Percentiles rank a stretch among this genome's conserved stretches.
Conservation (phyloP, 2,888 invertebrate species). For the Dione juno region DNA sequence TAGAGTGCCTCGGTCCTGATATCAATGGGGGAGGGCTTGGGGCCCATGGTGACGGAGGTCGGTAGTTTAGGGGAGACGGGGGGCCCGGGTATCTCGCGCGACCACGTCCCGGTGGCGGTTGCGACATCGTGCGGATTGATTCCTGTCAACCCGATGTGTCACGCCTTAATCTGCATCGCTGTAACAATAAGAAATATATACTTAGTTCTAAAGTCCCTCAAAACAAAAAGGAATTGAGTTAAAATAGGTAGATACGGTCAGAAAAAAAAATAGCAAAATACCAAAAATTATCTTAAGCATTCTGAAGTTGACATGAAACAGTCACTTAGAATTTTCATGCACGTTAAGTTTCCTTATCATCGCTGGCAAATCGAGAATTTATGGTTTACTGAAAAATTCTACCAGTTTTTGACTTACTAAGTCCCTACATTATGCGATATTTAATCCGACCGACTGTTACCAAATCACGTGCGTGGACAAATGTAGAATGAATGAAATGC, state of each 20-base stretch:
- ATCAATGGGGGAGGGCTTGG: conserved; percentile 89
- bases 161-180: conserved; percentile 80
- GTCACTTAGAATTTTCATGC: neutral
- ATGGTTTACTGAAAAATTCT: conserved; percentile 4
- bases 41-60: conserved; percentile 90
- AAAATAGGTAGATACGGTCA: neutral
- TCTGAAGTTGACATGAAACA: neutral
- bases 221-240: too few relatives aligned
- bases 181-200: conserved; percentile 60
- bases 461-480: conserved; percentile 35
- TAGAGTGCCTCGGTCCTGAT: conserved; percentile 83
- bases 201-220: neutral
- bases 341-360: neutral
- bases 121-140: conserved; percentile 81
- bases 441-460: conserved; percentile 20
- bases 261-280: too few relatives aligned
- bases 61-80: conserved; percentile 86
- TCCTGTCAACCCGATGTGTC: conserved; percentile 82
- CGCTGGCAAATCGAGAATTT: conserved; percentile 1
- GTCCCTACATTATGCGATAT: conserved; percentile 26
- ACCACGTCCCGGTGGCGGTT: conserved; percentile 80
- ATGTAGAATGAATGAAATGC: too few relatives aligned
- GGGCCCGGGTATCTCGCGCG: conserved; percentile 74
- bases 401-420: neutral
- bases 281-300: neutral